Conservation (phyloP, 2,113 vertebrate genomes). For the Egretta garzetta region DNA sequence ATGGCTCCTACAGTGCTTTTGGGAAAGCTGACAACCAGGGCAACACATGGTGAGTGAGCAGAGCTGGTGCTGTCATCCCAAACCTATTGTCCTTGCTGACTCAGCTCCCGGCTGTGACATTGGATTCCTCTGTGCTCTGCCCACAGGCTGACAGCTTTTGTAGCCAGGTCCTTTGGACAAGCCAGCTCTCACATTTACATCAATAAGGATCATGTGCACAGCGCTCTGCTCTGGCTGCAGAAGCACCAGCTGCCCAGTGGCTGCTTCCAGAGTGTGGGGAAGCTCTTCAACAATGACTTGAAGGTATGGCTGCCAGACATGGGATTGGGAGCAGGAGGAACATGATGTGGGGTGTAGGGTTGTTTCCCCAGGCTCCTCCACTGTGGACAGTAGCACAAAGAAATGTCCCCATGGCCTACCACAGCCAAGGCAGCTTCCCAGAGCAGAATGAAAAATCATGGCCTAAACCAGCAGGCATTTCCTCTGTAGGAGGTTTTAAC, state of each 20-base stretch:
- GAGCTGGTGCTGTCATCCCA: neutral
- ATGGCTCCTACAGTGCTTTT: constrained; percentile 84
- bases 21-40: constrained; percentile 60
- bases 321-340: neutral
- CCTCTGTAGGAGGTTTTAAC: neutral
- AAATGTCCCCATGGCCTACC: neutral
- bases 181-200: constrained; percentile 74
- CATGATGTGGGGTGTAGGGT: neutral
- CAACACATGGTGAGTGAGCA: constrained; percentile 82
- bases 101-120: neutral
- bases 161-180: constrained; percentile 75
- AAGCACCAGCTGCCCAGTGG: constrained; percentile 67
- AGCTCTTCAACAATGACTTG: constrained; percentile 80
- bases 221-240: constrained; percentile 71
- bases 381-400: neutral
- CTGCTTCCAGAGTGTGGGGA: constrained; percentile 77
- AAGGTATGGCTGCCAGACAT: constrained; percentile 68
- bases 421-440: neutral
- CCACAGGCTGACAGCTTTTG: constrained; percentile 84
- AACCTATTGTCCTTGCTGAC: neutral
- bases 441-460: neutral
- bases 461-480: neutral
- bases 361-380: neutral
- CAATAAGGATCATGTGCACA: constrained; percentile 33
- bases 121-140: neutral